These are phyloP conservation scores for Neomicropteryx cornuta DNA, from an alignment of 1,140 invertebrate species.

Conservation along the genomic window DNA sequence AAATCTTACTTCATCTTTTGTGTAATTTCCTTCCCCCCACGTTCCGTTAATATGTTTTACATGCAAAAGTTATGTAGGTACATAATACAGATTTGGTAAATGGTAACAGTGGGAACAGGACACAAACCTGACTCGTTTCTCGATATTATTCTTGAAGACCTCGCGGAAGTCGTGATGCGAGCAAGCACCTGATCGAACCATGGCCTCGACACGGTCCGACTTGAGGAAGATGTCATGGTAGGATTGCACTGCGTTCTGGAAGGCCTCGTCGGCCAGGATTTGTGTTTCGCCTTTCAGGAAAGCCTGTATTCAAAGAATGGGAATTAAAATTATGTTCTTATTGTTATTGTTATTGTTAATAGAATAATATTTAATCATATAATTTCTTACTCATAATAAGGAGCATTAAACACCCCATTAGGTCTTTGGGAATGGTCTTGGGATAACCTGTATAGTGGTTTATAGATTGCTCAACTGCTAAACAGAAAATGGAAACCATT, in stretches of 20 bases:
- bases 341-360: background rate
- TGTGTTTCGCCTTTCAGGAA: conserved; percentile 92
- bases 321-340: too few species aligned
- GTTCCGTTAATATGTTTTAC: conserved; percentile 6
- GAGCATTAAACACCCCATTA: too few species aligned
- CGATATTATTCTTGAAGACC: conserved; percentile 96
- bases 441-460: too few species aligned
- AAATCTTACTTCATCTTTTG: too few species aligned
- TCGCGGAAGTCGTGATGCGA: conserved; percentile 97
- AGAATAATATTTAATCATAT: conserved; percentile 5
- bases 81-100: too few species aligned
- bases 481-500: conserved; percentile 11
- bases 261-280: conserved; percentile 98
- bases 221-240: conserved; percentile 97
- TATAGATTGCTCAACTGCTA: too few species aligned
- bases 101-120: too few species aligned
- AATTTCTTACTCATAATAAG: too few species aligned
- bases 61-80: too few species aligned
- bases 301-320: conserved; percentile 43
- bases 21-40: too few species aligned
- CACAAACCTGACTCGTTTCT: conserved; percentile 86
- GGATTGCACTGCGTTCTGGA: conserved; percentile 96
- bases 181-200: conserved; percentile 95
- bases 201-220: conserved; percentile 87
- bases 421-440: too few species aligned